phyloP scores from a whole-genome alignment of 2,113 vertebrate genomes.

The Pseudorectes ferrugineus region DNA sequence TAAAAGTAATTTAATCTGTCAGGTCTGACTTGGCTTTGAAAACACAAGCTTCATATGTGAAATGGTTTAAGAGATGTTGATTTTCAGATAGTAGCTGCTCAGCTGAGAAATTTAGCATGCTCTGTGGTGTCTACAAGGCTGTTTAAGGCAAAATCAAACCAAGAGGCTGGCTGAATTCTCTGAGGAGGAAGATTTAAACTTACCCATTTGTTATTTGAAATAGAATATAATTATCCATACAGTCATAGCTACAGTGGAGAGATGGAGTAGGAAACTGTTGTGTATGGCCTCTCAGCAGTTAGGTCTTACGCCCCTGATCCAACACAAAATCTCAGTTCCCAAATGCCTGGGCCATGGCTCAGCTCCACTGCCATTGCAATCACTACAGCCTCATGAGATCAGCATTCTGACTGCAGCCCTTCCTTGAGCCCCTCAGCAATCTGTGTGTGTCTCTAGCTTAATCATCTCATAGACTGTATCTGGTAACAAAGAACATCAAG shows the following conservation, averaged over 20 bases:
- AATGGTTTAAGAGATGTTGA: background rate
- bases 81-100: background rate
- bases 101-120: background rate
- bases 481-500: background rate
- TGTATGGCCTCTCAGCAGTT: background rate
- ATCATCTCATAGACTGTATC: background rate
- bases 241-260: background rate
- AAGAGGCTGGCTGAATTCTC: background rate
- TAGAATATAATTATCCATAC: background rate
- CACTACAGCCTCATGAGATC: background rate
- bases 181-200: background rate
- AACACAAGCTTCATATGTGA: background rate
- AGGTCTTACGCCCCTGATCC: background rate
- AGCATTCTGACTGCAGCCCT: background rate
- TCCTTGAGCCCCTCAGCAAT: background rate
- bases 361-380: rapidly evolving
- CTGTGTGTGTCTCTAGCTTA: background rate
- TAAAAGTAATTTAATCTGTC: background rate
- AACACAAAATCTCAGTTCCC: background rate
- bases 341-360: background rate
- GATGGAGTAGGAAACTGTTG: background rate
- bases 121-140: background rate
- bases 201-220: background rate
- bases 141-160: background rate
- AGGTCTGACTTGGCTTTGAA: background rate